Evolutionary conservation across 2,888 invertebrate genomes (phyloP).

Genomic region (Aelia acuminata): DNA sequence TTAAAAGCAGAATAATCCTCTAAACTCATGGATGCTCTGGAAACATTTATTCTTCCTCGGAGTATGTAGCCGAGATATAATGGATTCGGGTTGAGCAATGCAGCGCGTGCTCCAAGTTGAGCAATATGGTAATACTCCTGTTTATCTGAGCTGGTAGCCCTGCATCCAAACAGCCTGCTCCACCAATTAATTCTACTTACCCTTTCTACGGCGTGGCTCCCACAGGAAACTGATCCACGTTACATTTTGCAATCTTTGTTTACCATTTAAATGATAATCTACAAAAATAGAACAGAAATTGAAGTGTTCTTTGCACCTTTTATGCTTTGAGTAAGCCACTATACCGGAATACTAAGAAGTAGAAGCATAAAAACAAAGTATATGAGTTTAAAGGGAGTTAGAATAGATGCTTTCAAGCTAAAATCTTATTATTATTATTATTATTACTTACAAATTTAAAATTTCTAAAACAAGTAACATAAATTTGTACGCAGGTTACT

Average conservation of each 20-base stretch:
- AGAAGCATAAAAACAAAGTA: no score
- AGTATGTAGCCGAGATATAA: slow-evolving; percentile 17
- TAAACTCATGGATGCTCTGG: not conserved
- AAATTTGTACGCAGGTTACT: no score
- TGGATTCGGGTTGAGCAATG: slow-evolving; percentile 51
- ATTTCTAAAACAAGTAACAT: no score
- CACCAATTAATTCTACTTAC: slow-evolving; percentile 47
- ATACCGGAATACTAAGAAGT: no score
- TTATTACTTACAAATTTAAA: no score
- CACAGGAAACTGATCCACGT: slow-evolving; percentile 1
- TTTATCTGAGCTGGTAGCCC: slow-evolving; percentile 48
- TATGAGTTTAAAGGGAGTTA: no score
- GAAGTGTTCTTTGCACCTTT: no score
- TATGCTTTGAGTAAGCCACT: no score
- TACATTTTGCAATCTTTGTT: not conserved
- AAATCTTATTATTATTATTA: no score
- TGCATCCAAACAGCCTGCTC: slow-evolving; percentile 42
- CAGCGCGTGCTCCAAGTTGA: slow-evolving; percentile 46
- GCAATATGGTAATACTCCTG: slow-evolving; percentile 56
- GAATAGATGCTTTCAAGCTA: no score
- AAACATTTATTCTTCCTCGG: slow-evolving; percentile 1
- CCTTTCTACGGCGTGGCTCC: slow-evolving; percentile 43
- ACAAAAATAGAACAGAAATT: not conserved
- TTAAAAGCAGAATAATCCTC: slow-evolving; percentile 7
- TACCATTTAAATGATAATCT: not conserved